Evolutionary conservation across 2,888 invertebrate species (phyloP).

Genomic region (Conus canariensis): DNA sequence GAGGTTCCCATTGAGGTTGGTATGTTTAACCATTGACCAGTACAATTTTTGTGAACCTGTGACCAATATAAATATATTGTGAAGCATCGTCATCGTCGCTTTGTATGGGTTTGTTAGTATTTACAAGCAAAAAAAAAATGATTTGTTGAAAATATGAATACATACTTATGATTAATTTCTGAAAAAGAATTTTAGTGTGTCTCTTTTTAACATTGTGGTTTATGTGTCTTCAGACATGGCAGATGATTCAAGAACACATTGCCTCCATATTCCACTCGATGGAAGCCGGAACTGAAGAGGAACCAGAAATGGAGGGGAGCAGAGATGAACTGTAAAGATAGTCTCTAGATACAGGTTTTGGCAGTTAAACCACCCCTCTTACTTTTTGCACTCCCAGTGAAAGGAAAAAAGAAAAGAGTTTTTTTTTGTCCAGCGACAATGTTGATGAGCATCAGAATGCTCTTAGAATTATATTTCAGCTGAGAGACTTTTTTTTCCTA

Average conservation of each 20-base stretch:
- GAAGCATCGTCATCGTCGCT: no score
- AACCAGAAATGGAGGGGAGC: neutral
- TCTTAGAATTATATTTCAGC: no score
- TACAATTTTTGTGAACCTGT: neutral
- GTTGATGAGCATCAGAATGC: no score
- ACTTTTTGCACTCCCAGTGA: no score
- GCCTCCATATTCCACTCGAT: neutral
- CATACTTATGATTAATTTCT: no score
- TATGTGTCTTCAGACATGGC: constrained; percentile 11
- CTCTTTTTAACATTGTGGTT: neutral
- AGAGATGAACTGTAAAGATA: neutral
- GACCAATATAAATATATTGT: no score
- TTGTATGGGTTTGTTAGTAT: no score
- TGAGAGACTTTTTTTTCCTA: no score
- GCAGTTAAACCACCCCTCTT: no score
- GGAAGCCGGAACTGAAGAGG: neutral
- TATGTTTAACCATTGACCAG: neutral
- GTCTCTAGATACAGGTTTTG: neutral
- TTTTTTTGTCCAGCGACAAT: neutral
- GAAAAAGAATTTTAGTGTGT: neutral
- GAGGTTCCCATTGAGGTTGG: constrained; percentile 14
- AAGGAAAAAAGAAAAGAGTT: neutral
- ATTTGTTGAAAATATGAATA: neutral
- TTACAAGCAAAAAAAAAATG: neutral
- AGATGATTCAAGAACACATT: neutral